phyloP scores from a whole-genome alignment of 2,888 invertebrate species.

The Rhamphomyia laevipes region DNA sequence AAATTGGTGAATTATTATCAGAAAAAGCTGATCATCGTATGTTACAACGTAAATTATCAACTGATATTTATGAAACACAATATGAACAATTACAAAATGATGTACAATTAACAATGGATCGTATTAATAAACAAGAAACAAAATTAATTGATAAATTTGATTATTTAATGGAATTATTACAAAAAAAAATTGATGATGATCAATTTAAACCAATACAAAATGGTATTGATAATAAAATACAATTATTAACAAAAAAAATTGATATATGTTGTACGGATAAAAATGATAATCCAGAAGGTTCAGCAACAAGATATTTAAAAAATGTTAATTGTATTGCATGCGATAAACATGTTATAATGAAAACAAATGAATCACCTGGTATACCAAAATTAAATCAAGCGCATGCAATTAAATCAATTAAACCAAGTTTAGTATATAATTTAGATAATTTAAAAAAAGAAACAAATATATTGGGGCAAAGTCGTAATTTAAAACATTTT shows the following conservation, averaged over 20 bases:
- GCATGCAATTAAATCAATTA: conserved; percentile 48
- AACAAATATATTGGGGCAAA: conserved; percentile 12
- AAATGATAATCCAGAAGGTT: conserved; percentile 34
- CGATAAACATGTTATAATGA: conserved; percentile 62
- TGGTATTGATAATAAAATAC: conserved; percentile 44
- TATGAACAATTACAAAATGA: conserved; percentile 26
- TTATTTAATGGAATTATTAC: conserved; percentile 50
- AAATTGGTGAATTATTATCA: conserved; percentile 57
- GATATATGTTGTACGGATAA: too few species aligned
- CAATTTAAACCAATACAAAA: conserved; percentile 54
- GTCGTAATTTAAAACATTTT: conserved; percentile 38
- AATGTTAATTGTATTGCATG: conserved; percentile 68
- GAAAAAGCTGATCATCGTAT: conserved; percentile 61
- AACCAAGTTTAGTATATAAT: conserved; percentile 61
- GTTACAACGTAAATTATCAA: conserved; percentile 60
- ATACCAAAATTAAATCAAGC: conserved; percentile 42
- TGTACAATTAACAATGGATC: conserved; percentile 23
- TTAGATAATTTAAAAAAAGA: conserved; percentile 41
- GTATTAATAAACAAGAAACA: conserved; percentile 25
- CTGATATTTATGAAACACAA: conserved; percentile 55
- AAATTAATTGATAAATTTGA: conserved; percentile 43
- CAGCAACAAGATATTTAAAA: conserved; percentile 53
- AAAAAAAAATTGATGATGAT: conserved; percentile 49
- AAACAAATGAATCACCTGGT: conserved; percentile 42
- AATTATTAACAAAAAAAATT: conserved; percentile 12